These are phyloP conservation scores for Phocides pigmalion DNA, from an alignment of 1,140 invertebrate species.

Conservation along the genomic window DNA sequence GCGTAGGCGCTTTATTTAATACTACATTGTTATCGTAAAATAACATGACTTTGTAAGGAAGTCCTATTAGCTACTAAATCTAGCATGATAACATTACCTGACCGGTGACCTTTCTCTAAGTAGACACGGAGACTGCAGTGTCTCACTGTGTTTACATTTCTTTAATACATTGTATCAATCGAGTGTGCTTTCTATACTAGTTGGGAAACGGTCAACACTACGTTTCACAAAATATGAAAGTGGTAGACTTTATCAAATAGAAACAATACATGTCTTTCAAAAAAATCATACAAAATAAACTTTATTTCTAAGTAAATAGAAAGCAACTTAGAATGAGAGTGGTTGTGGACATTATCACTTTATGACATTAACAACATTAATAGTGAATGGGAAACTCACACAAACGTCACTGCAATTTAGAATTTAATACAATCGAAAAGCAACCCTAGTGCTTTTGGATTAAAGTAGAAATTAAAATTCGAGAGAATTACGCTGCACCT, in stretches of 20 bases:
- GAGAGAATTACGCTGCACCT: constrained; percentile 18
- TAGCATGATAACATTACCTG: not conserved
- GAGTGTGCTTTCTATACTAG: constrained; percentile 43
- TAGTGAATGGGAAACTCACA: constrained; percentile 62
- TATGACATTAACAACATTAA: not conserved
- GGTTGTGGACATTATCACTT: not conserved
- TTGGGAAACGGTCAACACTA: constrained; percentile 45
- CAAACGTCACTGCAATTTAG: constrained; percentile 24
- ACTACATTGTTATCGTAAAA: no score
- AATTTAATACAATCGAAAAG: constrained; percentile 3
- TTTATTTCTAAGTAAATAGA: not conserved
- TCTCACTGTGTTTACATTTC: constrained; percentile 1
- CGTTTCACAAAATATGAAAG: constrained; percentile 70
- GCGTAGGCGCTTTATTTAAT: no score
- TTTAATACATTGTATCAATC: not conserved
- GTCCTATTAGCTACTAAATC: not conserved
- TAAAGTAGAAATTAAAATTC: constrained; percentile 14
- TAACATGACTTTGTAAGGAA: no score
- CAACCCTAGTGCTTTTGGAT: constrained; percentile 11
- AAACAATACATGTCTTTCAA: not conserved
- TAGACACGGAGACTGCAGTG: not conserved
- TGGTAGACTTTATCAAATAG: constrained; percentile 16
- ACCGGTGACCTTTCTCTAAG: not conserved
- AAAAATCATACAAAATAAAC: not conserved
- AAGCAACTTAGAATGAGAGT: not conserved